Evolutionary conservation across 2,113 vertebrate genomes (phyloP).

Genomic region (Zosterops lateralis): DNA sequence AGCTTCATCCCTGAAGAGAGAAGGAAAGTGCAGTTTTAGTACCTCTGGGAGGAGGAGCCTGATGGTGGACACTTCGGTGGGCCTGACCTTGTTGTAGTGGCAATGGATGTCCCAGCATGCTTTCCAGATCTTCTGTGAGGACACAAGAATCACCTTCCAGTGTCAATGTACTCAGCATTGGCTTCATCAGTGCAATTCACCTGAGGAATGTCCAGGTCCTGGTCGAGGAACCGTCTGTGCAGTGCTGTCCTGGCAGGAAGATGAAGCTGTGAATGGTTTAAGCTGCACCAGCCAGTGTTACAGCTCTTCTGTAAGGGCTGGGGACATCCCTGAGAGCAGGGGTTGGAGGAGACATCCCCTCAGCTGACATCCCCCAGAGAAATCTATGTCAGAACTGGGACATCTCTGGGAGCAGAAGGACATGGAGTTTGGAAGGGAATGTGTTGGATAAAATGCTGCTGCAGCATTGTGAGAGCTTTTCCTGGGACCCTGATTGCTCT

Average conservation of each 20-base stretch:
- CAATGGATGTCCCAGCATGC: background rate
- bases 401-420: background rate
- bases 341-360: background rate
- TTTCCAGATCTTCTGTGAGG: background rate
- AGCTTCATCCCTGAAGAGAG: background rate
- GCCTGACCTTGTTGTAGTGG: background rate
- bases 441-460: background rate
- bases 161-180: rapidly evolving
- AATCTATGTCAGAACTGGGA: background rate
- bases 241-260: background rate
- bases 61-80: background rate
- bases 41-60: background rate
- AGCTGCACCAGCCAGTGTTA: rapidly evolving
- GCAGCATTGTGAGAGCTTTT: background rate
- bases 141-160: background rate
- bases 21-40: background rate
- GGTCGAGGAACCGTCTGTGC: background rate
- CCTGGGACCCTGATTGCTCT: background rate
- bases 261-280: background rate
- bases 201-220: background rate
- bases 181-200: background rate
- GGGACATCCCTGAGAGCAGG: background rate
- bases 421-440: background rate
- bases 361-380: background rate
- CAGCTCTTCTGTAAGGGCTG: background rate